Evolutionary conservation across 2,797 vertebrate species (phyloP).

Genomic region (Liasis olivaceus): DNA sequence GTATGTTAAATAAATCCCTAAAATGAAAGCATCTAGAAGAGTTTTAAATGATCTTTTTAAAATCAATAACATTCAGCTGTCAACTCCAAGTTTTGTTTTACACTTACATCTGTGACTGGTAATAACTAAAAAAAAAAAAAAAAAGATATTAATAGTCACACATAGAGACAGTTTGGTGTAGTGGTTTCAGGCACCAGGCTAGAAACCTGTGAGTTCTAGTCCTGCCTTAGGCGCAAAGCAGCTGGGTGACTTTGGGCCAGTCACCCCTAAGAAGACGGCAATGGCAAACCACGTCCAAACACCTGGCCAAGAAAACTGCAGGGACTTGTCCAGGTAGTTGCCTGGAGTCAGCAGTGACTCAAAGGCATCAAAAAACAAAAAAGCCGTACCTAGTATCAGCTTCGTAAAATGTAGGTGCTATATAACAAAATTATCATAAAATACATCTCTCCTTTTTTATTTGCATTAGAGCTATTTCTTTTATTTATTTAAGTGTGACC

Average conservation of each 20-base stretch:
- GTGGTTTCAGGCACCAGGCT: neutral
- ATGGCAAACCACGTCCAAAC: neutral
- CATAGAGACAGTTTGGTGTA: neutral
- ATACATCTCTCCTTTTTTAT: neutral
- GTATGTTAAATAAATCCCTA: neutral
- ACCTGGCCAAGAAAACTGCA: neutral
- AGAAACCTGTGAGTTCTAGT: neutral
- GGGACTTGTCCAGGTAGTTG: neutral
- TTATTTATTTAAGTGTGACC: neutral
- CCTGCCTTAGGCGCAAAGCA: neutral
- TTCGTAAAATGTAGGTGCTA: neutral
- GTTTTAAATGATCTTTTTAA: neutral
- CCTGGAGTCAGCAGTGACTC: neutral
- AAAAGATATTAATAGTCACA: neutral
- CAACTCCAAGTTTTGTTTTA: neutral
- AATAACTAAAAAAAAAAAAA: too few relatives aligned
- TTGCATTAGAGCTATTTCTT: neutral
- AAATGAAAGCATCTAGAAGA: neutral
- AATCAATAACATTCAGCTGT: neutral
- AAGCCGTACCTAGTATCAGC: neutral
- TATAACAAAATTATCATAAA: neutral
- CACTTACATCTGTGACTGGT: too few relatives aligned
- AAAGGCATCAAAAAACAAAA: too few relatives aligned
- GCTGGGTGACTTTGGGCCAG: neutral
- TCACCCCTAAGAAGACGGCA: neutral